Conservation (phyloP, 1,140 invertebrate genomes). For the Cheumatopsyche charites region DNA sequence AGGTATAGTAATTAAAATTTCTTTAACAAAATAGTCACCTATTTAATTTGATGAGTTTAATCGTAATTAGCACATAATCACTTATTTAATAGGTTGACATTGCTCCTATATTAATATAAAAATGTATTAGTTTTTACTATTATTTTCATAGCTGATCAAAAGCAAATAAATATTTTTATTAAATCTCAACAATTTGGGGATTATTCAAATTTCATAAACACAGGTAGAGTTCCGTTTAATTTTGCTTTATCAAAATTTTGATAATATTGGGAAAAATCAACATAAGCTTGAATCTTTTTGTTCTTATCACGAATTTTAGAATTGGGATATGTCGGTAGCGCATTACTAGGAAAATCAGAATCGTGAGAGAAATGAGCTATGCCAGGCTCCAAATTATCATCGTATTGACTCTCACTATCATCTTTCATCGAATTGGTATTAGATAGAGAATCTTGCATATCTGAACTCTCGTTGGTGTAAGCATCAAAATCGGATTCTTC, state of each 20-base stretch:
- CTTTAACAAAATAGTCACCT: no score
- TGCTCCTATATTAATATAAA: no score
- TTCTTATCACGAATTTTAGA: slow-evolving; percentile 59
- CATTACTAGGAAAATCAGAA: slow-evolving; percentile 40
- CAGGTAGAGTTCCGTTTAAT: slow-evolving; percentile 65
- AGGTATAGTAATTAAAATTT: no score
- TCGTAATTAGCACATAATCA: no score
- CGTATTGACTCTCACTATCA: slow-evolving; percentile 49
- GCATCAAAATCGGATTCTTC: slow-evolving; percentile 43
- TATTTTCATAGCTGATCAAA: no score
- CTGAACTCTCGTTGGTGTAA: slow-evolving; percentile 37
- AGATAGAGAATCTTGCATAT: slow-evolving; percentile 35
- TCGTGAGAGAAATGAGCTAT: slow-evolving; percentile 44
- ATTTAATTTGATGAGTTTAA: no score
- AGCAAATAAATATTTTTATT: no score
- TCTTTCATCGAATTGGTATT: slow-evolving; percentile 48
- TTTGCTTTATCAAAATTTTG: slow-evolving; percentile 71
- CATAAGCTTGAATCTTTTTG: slow-evolving; percentile 77
- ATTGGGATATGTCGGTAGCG: slow-evolving; percentile 51
- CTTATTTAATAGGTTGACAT: no score
- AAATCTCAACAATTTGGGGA: no score
- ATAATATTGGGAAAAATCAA: slow-evolving; percentile 85
- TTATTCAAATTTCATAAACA: slow-evolving; percentile 60
- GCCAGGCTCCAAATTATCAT: slow-evolving; percentile 50
- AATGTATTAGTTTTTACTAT: no score